Evolutionary conservation across 2,888 invertebrate genomes (phyloP), one percentile per base, ranked within the genome.

Genomic region (Heterodera filipjevi): DNA sequence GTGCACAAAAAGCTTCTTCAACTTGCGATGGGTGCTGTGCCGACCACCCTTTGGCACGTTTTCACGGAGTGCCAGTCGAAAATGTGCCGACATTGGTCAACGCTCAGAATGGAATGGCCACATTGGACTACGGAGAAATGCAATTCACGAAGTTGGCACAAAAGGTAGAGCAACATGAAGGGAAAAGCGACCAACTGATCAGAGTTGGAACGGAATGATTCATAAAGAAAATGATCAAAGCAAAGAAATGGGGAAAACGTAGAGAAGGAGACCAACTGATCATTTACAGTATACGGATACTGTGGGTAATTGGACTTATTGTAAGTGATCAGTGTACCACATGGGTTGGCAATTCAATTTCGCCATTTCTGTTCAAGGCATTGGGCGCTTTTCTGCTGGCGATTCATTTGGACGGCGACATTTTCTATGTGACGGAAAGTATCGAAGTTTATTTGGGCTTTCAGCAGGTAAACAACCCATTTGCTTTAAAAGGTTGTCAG

Each of bases 401-500:
- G 90, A 92, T 99, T 84, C 97, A 96, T 85, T 97, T 98, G 90
- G 83, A 87, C 73, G 98, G 98, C 82, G 99, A 99, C 91, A 97
- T 99, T 75, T 99, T 99, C 92, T 99, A 97, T 92, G 97, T 97
- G 80, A 97, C 98, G 83, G 95, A 98, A 92, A 97, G 96, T 91
- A 98, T 99, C 90, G 99, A 99, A 92, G 96, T 95, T 91, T 99
- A 97, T 92, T 93, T 99, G 90, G 99, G 99, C 91, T 99, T 99
- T 92, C 98, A 99, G 92, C 99, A 99, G 94, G 98, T 98, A 92
- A 92, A 92, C 81, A 44, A 39, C n/a, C 3, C 33, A 14, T 32
- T 39, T 53, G 22, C 33, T 66, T 49, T 27, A 35, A 66, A 71
- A 59, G 14, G 76, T 80, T 39, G n/a, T 35, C 59, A 35, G 22